Evolutionary conservation across 2,797 vertebrate genomes (phyloP).

Genomic region (Lagodon rhomboides): DNA sequence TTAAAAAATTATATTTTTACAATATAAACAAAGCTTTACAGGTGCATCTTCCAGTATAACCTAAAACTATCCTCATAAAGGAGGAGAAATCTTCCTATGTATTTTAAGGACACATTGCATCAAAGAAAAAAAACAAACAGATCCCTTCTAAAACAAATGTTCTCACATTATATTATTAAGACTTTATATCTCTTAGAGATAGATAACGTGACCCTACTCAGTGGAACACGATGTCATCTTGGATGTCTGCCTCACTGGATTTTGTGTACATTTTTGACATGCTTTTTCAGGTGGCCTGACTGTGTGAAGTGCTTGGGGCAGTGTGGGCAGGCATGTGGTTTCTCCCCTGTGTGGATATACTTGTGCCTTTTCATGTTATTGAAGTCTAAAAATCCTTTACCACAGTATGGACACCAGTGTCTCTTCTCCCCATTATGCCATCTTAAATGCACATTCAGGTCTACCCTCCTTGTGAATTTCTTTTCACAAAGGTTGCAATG

Average conservation of each 20-base stretch:
- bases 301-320: slow-evolving; percentile 84
- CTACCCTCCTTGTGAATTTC: slow-evolving; percentile 80
- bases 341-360: slow-evolving; percentile 86
- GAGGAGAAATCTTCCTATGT: not conserved
- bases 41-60: not conserved
- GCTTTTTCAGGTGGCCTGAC: slow-evolving; percentile 84
- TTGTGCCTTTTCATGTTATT: slow-evolving; percentile 87
- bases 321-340: slow-evolving; percentile 82
- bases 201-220: not conserved
- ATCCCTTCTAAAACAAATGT: not conserved
- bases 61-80: not conserved
- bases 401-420: slow-evolving; percentile 83
- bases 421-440: slow-evolving; percentile 85
- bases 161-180: not conserved
- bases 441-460: slow-evolving; percentile 83
- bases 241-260: not conserved
- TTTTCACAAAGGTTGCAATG: slow-evolving; percentile 82
- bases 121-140: not conserved
- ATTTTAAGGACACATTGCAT: not conserved
- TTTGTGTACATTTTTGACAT: slow-evolving; percentile 76
- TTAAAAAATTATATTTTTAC: not conserved
- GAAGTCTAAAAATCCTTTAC: slow-evolving; percentile 84
- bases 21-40: not conserved
- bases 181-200: not conserved
- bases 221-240: not conserved